phyloP scores from a whole-genome alignment of 2,113 vertebrate genomes.

The Atlantisia rogersi region DNA sequence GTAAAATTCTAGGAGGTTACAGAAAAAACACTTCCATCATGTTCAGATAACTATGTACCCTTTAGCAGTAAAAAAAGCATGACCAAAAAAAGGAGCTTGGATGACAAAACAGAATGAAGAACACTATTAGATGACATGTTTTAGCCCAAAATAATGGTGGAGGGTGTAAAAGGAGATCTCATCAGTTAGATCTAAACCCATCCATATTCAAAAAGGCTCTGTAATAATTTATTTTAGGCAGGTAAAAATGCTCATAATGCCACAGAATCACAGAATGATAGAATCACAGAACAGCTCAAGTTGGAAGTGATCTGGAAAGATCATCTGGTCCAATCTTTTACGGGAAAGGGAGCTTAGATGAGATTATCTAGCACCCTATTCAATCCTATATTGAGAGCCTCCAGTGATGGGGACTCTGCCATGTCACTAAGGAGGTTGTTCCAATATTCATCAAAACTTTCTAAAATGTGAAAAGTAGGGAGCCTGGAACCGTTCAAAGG shows the following conservation, averaged over 20 bases:
- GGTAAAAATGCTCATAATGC: neutral
- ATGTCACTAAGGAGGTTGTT: neutral
- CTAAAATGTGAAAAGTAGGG: neutral
- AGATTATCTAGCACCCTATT: neutral
- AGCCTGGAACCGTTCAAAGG: neutral
- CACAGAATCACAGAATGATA: neutral
- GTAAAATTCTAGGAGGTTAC: neutral
- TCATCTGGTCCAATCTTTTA: neutral
- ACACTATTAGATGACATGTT: neutral
- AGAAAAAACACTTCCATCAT: neutral
- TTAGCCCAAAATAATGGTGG: neutral
- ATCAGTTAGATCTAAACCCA: neutral
- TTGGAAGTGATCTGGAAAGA: neutral
- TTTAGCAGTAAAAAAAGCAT: neutral
- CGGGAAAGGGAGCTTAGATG: neutral
- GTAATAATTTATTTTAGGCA: neutral
- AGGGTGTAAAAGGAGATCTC: neutral
- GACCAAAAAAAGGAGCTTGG: neutral
- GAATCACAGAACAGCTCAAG: neutral
- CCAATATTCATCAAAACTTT: neutral
- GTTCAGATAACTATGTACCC: neutral
- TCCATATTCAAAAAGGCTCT: neutral
- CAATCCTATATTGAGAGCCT: fast-evolving
- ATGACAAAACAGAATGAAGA: neutral
- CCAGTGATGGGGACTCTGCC: neutral